These are phyloP conservation scores for Rugalucina vietnamica DNA, from an alignment of 2,888 invertebrate species.

Conservation along the genomic window DNA sequence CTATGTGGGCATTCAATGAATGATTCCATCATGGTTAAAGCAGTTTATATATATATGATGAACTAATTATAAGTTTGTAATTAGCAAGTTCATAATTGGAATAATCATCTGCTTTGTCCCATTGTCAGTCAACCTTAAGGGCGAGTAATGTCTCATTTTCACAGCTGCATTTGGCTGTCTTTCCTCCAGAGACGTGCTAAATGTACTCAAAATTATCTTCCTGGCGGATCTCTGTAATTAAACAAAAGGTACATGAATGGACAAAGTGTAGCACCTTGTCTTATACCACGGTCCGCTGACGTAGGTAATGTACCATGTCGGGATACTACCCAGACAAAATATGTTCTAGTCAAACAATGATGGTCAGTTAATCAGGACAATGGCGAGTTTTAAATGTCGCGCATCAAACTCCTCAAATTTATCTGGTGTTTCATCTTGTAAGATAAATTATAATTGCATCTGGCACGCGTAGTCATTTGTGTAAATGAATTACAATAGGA, in stretches of 20 bases:
- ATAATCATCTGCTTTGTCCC: neutral
- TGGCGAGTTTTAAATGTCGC: neutral
- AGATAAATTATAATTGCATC: no score
- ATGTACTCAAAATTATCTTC: slow-evolving; percentile 13
- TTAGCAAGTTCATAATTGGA: neutral
- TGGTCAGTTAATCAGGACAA: neutral
- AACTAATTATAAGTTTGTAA: neutral
- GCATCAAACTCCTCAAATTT: neutral
- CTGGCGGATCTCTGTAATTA: neutral
- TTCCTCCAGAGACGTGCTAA: neutral
- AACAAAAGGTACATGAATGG: neutral
- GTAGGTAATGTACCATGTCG: neutral
- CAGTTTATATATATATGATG: neutral
- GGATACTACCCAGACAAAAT: neutral
- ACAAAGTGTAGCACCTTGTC: neutral
- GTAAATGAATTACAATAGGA: no score
- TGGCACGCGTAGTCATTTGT: no score
- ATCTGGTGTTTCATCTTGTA: neutral
- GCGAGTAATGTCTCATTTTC: neutral
- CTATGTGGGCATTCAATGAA: neutral
- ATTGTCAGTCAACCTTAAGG: neutral
- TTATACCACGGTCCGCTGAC: neutral
- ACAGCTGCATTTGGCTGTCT: neutral
- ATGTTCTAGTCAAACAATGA: neutral
- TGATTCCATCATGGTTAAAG: neutral